Evolutionary conservation across 2,113 vertebrate species (phyloP).

Genomic region (Balaeniceps rex): DNA sequence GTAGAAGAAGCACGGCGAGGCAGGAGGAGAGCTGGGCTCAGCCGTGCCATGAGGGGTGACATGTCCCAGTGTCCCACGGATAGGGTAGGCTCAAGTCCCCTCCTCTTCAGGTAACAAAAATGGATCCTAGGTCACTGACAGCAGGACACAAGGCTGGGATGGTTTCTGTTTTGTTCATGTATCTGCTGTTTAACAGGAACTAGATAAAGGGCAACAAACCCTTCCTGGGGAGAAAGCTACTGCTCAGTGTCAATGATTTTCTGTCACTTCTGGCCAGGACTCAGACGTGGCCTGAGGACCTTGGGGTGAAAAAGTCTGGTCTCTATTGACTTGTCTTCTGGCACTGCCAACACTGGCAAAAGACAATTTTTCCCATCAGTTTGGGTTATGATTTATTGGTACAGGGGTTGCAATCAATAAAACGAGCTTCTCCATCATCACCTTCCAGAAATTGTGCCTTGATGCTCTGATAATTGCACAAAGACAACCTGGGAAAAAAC

Average conservation of each 20-base stretch:
- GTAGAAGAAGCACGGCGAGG: rapidly evolving
- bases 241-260: slow-evolving; percentile 1
- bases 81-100: background rate
- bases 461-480: background rate
- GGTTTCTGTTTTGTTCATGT: background rate
- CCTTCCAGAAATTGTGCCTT: background rate
- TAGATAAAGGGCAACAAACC: background rate
- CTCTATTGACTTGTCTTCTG: slow-evolving; percentile 9
- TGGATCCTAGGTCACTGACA: background rate
- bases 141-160: background rate
- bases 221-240: background rate
- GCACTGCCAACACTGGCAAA: background rate
- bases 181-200: background rate
- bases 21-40: background rate
- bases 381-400: background rate
- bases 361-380: background rate
- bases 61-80: background rate
- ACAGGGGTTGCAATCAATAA: background rate
- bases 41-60: background rate
- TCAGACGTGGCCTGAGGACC: background rate
- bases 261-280: slow-evolving; percentile 14
- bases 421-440: background rate
- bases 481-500: background rate
- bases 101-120: background rate
- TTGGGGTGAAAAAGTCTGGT: background rate